Conservation (phyloP, 2,888 invertebrate species). For the Phymatocera aterrima region DNA sequence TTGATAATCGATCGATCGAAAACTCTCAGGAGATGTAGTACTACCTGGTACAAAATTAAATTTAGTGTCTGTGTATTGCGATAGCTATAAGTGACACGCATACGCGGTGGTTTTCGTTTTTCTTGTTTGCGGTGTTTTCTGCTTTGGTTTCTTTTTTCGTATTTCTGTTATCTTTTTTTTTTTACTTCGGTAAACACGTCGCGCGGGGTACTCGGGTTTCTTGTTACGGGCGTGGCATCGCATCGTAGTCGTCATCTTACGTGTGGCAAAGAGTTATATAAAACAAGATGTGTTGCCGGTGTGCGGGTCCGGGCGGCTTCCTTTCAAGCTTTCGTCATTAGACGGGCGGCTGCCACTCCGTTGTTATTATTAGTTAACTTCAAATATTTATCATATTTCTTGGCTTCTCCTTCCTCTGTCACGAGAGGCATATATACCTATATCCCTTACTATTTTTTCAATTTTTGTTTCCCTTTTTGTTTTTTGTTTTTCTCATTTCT, state of each 20-base stretch:
- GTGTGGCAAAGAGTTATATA: constrained; percentile 57
- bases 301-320: constrained; percentile 56
- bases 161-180: neutral
- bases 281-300: constrained; percentile 53
- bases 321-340: constrained; percentile 60
- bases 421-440: no score
- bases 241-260: constrained; percentile 34
- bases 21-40: no score
- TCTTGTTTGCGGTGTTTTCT: neutral
- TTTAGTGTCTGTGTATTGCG: no score
- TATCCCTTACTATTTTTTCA: no score
- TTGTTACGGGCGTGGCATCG: constrained; percentile 33
- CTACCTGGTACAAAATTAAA: no score
- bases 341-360: constrained; percentile 48
- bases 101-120: neutral
- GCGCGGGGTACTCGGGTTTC: constrained; percentile 9
- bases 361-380: constrained; percentile 70
- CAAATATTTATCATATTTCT: constrained; percentile 69
- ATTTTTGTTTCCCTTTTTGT: no score
- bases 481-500: no score
- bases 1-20: no score
- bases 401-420: constrained; percentile 19
- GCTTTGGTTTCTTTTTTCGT: neutral
- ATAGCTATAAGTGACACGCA: no score
- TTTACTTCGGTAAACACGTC: constrained; percentile 4